These are phyloP conservation scores for Troides aeacus DNA, from an alignment of 2,888 invertebrate species.

Conservation along the genomic window DNA sequence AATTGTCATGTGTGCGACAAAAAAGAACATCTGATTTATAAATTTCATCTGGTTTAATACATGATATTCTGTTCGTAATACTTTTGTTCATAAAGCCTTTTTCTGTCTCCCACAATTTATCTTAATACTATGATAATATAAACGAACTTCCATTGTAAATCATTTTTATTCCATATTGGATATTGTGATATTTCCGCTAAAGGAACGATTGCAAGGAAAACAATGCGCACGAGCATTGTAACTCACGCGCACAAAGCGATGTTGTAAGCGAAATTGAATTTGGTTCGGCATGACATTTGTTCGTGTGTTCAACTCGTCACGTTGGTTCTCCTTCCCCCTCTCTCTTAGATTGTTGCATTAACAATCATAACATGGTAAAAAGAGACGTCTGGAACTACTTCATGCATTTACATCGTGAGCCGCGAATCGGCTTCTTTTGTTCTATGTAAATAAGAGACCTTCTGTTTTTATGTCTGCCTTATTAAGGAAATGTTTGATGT, in stretches of 20 bases:
- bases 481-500: constrained; percentile 59
- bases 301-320: constrained; percentile 52
- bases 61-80: neutral
- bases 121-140: constrained; percentile 29
- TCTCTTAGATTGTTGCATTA: constrained; percentile 38
- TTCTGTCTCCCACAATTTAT: neutral
- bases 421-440: constrained; percentile 52
- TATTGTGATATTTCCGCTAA: constrained; percentile 31
- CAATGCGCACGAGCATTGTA: constrained; percentile 58
- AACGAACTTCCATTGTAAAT: constrained; percentile 29
- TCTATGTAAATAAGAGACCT: constrained; percentile 67
- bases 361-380: constrained; percentile 45
- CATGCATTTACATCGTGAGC: constrained; percentile 44
- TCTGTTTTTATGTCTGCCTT: constrained; percentile 61
- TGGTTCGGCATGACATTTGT: constrained; percentile 66
- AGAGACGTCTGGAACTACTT: constrained; percentile 53
- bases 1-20: no score
- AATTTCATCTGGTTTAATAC: neutral
- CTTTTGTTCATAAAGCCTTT: neutral
- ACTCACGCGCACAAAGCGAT: constrained; percentile 62
- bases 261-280: constrained; percentile 67
- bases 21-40: no score
- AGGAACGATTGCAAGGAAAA: constrained; percentile 32
- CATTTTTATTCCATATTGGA: constrained; percentile 29
- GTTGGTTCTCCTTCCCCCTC: constrained; percentile 50